phyloP scores from a whole-genome alignment of 2,113 vertebrate genomes.

The Nycticorax nycticorax region DNA sequence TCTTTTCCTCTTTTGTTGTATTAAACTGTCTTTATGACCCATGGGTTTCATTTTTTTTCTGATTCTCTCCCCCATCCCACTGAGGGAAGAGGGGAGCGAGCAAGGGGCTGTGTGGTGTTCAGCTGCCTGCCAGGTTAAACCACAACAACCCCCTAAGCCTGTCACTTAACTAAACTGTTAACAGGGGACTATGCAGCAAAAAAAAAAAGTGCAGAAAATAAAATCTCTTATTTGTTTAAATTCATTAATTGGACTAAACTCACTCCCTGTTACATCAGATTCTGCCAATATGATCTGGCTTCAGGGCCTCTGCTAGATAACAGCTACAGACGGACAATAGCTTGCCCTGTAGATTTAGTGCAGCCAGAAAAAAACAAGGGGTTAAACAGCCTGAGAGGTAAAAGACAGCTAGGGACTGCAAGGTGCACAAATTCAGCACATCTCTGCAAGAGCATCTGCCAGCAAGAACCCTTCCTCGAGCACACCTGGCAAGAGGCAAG shows the following conservation, averaged over 20 bases:
- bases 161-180: neutral
- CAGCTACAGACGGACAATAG: accelerated
- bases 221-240: neutral
- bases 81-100: too few species aligned
- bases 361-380: neutral
- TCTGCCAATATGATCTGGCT: neutral
- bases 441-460: neutral
- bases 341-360: neutral
- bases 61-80: too few species aligned
- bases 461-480: neutral
- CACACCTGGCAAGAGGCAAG: neutral
- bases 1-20: too few species aligned
- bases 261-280: neutral
- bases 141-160: neutral
- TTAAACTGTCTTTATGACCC: too few species aligned
- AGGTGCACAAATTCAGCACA: neutral
- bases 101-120: too few species aligned
- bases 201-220: neutral
- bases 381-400: neutral
- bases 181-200: accelerated
- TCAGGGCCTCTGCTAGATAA: neutral
- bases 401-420: neutral
- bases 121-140: too few species aligned
- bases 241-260: neutral
- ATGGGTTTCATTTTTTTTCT: too few species aligned